A percentile compares a stretch with the other conserved stretches of the same genome.
Conservation (phyloP, 2,113 vertebrate species). For the Takifugu flavidus region DNA sequence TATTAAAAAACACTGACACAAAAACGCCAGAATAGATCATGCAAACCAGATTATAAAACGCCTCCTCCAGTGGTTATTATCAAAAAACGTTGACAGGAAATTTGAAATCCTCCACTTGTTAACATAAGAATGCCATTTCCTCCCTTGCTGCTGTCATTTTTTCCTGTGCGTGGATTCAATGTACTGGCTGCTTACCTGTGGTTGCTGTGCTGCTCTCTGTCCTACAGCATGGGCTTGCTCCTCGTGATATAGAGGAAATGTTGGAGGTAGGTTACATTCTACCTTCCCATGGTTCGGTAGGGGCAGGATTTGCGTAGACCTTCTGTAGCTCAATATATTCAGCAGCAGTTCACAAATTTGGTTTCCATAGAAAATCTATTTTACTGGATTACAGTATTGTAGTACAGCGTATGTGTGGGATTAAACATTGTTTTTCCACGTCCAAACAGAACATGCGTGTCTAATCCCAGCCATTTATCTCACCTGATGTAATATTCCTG, state of each 20-base stretch:
- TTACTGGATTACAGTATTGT: conserved; percentile 40
- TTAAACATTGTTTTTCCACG: conserved; percentile 51
- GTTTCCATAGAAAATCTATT: not conserved
- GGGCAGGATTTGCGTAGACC: not conserved
- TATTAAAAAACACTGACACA: not conserved
- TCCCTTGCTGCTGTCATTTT: conserved; percentile 23
- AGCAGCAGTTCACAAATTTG: too few species aligned
- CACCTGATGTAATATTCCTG: conserved; percentile 53
- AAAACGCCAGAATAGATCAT: not conserved
- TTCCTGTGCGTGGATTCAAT: conserved; percentile 38
- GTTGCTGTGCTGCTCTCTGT: conserved; percentile 61
- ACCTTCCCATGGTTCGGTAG: not conserved
- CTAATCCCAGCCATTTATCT: conserved; percentile 47
- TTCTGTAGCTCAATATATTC: too few species aligned
- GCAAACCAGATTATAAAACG: too few species aligned
- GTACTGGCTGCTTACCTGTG: conserved; percentile 60
- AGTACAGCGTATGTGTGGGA: conserved; percentile 36
- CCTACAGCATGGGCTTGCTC: conserved; percentile 69
- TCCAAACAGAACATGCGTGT: conserved; percentile 34
- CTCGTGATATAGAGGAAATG: conserved; percentile 75
- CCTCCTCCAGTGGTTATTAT: too few species aligned
- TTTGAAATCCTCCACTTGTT: not conserved
- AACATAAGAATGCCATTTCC: not conserved
- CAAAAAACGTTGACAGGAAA: conserved; percentile 2
- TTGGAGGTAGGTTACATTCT: conserved; percentile 73